Conservation (phyloP, 2,797 vertebrate genomes). For the Epinephelus coioides region DNA sequence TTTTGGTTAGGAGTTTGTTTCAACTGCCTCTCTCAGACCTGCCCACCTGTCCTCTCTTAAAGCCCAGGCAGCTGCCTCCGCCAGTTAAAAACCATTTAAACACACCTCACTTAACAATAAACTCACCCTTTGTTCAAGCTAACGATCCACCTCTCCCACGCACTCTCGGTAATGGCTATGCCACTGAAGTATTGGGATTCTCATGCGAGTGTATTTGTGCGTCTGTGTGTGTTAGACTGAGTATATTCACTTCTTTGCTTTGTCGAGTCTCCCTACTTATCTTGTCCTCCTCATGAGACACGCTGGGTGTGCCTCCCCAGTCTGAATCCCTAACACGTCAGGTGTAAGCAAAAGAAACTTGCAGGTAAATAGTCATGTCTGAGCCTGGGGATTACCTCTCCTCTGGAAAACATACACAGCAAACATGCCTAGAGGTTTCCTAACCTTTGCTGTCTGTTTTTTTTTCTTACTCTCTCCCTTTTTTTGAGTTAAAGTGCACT, state of each 20-base stretch:
- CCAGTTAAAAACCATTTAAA: conserved; percentile 72
- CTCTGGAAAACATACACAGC: conserved; percentile 36
- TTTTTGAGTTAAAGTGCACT: conserved; percentile 4
- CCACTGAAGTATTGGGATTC: conserved; percentile 50
- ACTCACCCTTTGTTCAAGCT: conserved; percentile 66
- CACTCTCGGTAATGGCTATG: conserved; percentile 38
- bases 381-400: conserved; percentile 63
- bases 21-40: conserved; percentile 60
- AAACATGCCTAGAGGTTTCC: conserved; percentile 40
- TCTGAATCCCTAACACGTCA: conserved; percentile 30
- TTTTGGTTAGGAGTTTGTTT: conserved; percentile 36
- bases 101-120: conserved; percentile 69
- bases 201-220: conserved; percentile 16
- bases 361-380: conserved; percentile 72
- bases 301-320: conserved; percentile 23
- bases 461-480: neutral
- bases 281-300: conserved; percentile 27
- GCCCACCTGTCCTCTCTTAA: conserved; percentile 65
- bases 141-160: conserved; percentile 65
- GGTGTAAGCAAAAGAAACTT: conserved; percentile 23
- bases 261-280: conserved; percentile 15
- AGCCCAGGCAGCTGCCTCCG: conserved; percentile 57
- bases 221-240: neutral
- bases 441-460: conserved; percentile 21
- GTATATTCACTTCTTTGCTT: conserved; percentile 36